Evolutionary conservation across 2,113 vertebrate species (phyloP), one percentile per base, ranked within the genome.

Genomic region (Meleagris gallopavo): DNA sequence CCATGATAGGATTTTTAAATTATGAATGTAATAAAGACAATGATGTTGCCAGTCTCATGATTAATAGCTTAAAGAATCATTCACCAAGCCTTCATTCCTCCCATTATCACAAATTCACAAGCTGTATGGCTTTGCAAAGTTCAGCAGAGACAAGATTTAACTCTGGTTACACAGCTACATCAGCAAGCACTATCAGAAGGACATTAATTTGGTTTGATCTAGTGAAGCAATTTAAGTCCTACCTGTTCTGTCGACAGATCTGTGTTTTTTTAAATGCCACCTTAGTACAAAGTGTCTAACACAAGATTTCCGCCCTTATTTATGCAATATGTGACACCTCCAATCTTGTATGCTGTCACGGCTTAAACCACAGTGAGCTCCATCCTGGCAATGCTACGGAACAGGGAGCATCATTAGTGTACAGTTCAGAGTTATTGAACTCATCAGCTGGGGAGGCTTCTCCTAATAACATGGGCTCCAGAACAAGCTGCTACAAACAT

Each of bases 1-100:
- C 94, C 86, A 92, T 82, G 92, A 95, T 90, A 93, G 95, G 91
- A 87, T 95, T 95, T 97, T 95, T 34, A 95, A 96, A 96, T 93
- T 95, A 96, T 88, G 96, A 94, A 96, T 88, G 96, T 73, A 96
- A 97, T 95, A 96, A 97, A 96, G 94, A 95, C 95, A 97, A 94
- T 91, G 92, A 91, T 95, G 93, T 95, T 92, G 86, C 94, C 89
- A 94, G 90, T 77, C 87, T 90, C 82, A 93, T 86, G 94, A 97
- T 94, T 84, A 96, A 96, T 86, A 89, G 89, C 88, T 95, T 83
- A 93, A 96, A 96, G 88, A 90, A 83, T 84, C 92, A 95, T 88
- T 75, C 9, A 17, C 92, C 88, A 81, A 93, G 93, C 93, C 83
- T 83, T 90, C 96, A n/a, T 91, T 95, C 88, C 61, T 43, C 66